Evolutionary conservation across 2,888 invertebrate genomes (phyloP), one percentile per base, ranked within the genome.

Genomic region (Cinara cedri): DNA sequence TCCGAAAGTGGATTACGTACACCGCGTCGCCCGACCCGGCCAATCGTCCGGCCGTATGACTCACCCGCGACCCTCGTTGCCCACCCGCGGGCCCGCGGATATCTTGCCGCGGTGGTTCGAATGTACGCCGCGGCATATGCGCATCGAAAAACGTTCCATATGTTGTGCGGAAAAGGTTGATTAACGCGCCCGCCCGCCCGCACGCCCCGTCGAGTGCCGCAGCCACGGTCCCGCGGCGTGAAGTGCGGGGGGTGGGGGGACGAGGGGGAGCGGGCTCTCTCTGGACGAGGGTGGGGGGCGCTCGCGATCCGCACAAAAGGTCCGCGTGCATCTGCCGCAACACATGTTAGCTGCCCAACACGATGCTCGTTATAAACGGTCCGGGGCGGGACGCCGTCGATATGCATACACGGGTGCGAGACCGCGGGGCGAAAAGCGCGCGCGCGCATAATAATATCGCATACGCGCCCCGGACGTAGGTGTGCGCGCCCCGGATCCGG

Each of bases 301-400:
- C 78, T 70, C 51, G 60, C 42, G 78, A 21, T 70, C 42, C 49
- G 78, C 16, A 68, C 70, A 78, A 78, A 78, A 62, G 78, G 21
- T 21, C 34, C 9, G 19, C 19, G 24, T 16, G 78, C 78, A 78
- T 78, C 78, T 78, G 78, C 78, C 74, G 21, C 68, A 78, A 78
- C 78, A 78, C 78, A 78, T 78, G 78, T 78, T 78, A 78, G 78
- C 78, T 78, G 78, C 78, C 78, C 78, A 62, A 78, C 78, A 70
- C 78, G 78, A 70, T 70, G 34, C 78, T 78, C 78, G 78, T 78
- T 78, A 34, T 34, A 78, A 78, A 78, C 70, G 66, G 3, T 26
- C 19, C 14, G 16, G 16, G 44, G 19, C 42, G 13, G 44, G 19
- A 19, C 16, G 57, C 14, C 0, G 65, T 55, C 21, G 19, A 21